phyloP scores from a whole-genome alignment of 2,797 vertebrate genomes.

The Pyrrhura leucotis region DNA sequence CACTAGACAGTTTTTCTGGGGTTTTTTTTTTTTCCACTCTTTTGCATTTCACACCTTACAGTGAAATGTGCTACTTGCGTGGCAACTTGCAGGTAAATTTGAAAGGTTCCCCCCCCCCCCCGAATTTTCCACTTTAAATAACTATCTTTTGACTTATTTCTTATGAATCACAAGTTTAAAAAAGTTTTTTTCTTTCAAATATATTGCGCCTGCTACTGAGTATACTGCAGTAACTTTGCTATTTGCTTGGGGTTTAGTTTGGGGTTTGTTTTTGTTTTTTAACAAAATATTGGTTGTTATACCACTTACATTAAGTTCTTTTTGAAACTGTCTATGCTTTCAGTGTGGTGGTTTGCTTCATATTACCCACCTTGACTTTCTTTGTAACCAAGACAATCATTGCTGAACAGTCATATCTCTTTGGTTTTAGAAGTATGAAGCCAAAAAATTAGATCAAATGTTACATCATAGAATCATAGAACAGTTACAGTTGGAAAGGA shows the following conservation, averaged over 20 bases:
- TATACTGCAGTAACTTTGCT: neutral
- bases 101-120: rapidly evolving
- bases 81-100: neutral
- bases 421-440: neutral
- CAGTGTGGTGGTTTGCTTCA: neutral
- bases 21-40: neutral
- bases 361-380: neutral
- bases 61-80: neutral
- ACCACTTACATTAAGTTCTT: neutral
- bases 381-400: neutral
- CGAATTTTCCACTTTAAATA: neutral
- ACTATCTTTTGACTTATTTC: neutral
- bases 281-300: neutral
- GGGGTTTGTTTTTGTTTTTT: neutral
- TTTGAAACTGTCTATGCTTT: neutral
- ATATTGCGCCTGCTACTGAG: neutral
- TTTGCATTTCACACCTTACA: neutral
- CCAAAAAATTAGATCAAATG: neutral
- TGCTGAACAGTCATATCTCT: neutral
- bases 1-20: neutral
- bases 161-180: neutral
- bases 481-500: neutral
- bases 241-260: neutral
- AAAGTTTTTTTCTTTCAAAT: neutral
- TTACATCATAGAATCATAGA: neutral